phyloP scores from a whole-genome alignment of 2,797 vertebrate genomes.

The Channallabes apus region DNA sequence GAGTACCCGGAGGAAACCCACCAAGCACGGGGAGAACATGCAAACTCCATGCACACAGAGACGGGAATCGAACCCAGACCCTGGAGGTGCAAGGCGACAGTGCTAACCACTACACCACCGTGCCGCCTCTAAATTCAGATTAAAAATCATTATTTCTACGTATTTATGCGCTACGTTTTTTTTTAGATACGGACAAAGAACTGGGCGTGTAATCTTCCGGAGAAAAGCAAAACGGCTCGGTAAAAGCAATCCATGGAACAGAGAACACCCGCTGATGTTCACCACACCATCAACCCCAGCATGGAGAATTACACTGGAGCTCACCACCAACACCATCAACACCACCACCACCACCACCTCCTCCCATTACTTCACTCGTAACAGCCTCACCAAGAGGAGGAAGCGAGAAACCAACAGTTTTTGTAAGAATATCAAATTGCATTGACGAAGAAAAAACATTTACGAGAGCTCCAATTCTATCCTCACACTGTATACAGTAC shows the following conservation, averaged over 20 bases:
- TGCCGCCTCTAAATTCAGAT: neutral
- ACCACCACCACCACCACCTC: neutral
- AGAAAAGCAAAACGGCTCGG: conserved; percentile 41
- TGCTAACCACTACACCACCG: no score
- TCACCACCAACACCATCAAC: neutral
- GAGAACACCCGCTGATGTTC: conserved; percentile 28
- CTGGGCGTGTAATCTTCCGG: conserved; percentile 26
- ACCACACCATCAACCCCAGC: conserved; percentile 41
- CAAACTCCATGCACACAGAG: no score
- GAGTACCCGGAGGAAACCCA: no score
- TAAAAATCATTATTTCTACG: neutral
- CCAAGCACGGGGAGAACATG: no score
- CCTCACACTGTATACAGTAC: neutral
- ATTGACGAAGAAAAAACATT: neutral
- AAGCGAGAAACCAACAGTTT: neutral
- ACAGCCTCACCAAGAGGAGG: neutral
- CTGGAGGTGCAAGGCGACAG: no score
- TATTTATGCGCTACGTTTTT: neutral
- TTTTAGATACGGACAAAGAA: conserved; percentile 7
- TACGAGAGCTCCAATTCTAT: neutral
- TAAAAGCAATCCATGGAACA: conserved; percentile 40
- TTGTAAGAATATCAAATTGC: neutral
- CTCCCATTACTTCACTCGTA: neutral
- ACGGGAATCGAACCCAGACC: no score
- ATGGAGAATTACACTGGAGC: neutral